phyloP scores from a whole-genome alignment of 1,140 invertebrate genomes.

The Trialeurodes vaporariorum region DNA sequence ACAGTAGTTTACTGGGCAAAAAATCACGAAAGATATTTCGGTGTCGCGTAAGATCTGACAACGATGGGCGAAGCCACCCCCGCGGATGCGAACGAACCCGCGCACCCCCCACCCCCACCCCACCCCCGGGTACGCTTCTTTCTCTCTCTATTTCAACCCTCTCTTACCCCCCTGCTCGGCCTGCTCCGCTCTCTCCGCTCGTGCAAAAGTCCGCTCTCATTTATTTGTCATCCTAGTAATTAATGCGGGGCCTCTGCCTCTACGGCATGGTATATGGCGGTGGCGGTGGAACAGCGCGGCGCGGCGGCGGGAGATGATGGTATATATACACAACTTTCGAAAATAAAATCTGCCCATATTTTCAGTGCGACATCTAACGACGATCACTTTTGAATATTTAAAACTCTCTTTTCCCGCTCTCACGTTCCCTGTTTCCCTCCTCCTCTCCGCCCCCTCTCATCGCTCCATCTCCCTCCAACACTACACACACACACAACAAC shows the following conservation, averaged over 20 bases:
- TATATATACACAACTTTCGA: background rate
- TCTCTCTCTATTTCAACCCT: too few species aligned
- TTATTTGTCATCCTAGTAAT: slow-evolving; percentile 1
- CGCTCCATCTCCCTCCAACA: background rate
- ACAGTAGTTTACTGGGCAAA: too few species aligned
- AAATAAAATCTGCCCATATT: background rate
- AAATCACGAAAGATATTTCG: too few species aligned
- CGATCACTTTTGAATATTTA: background rate
- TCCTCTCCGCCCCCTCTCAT: background rate
- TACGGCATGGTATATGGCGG: too few species aligned
- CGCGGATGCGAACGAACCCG: background rate
- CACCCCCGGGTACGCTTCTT: too few species aligned
- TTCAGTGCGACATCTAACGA: background rate
- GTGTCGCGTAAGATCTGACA: too few species aligned
- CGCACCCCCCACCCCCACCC: too few species aligned
- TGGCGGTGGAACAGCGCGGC: too few species aligned
- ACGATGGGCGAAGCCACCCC: too few species aligned
- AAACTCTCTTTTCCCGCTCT: background rate
- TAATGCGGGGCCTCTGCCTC: background rate
- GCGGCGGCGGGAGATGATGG: too few species aligned
- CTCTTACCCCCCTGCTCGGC: too few species aligned
- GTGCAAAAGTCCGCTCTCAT: background rate
- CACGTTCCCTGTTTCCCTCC: background rate
- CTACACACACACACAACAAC: too few species aligned
- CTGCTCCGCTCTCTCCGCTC: background rate